Conservation (phyloP, 2,888 invertebrate species). For the Callinectes sapidus region DNA sequence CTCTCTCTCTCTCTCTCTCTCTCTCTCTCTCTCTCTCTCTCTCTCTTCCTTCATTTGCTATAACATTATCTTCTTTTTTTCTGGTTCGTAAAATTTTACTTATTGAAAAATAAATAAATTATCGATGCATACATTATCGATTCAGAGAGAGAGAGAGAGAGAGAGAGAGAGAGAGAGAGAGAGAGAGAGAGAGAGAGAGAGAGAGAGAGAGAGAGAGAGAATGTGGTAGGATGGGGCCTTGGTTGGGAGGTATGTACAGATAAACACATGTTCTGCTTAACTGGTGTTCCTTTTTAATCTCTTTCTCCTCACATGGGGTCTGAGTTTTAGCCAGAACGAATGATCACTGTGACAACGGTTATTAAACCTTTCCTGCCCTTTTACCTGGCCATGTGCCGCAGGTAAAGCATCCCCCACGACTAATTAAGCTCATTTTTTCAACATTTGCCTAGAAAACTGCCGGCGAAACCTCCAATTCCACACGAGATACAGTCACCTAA, state of each 20-base stretch:
- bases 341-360: constrained; percentile 16
- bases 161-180: neutral
- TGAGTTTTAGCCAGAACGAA: neutral
- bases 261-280: neutral
- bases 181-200: constrained; percentile 6
- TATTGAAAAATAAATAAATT: neutral
- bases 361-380: neutral
- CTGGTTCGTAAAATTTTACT: neutral
- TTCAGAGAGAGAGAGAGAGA: constrained; percentile 10
- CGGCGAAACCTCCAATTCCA: constrained; percentile 18
- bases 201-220: neutral
- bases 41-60: neutral
- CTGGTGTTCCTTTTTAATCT: neutral
- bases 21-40: neutral
- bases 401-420: constrained; percentile 15
- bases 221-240: neutral
- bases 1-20: constrained; percentile 1
- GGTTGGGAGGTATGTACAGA: neutral
- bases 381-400: constrained; percentile 19
- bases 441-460: constrained; percentile 36
- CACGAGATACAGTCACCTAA: constrained; percentile 41
- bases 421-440: constrained; percentile 26
- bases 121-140: neutral
- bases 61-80: neutral
- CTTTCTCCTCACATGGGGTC: constrained; percentile 6